Percentiles rank a stretch among this genome's conserved stretches.
Conservation (phyloP, 2,888 invertebrate genomes). For the Phanerotoma sp. region DNA sequence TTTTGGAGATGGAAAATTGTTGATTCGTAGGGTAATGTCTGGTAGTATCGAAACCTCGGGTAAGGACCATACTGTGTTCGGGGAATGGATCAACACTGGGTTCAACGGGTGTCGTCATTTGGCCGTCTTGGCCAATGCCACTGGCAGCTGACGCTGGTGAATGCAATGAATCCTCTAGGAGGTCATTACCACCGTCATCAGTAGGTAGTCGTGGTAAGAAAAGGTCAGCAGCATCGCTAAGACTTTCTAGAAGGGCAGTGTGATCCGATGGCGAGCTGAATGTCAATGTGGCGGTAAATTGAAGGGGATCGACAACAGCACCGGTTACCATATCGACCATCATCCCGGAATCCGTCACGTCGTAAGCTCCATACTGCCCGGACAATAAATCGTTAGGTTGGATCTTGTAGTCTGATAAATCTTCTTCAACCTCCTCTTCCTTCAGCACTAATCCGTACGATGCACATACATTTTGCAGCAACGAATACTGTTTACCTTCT, state of each 20-base stretch:
- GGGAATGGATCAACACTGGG: slow-evolving; percentile 72
- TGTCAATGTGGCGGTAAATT: slow-evolving; percentile 79
- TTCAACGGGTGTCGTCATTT: slow-evolving; percentile 67
- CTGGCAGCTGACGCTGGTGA: slow-evolving; percentile 64
- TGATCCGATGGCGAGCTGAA: slow-evolving; percentile 79
- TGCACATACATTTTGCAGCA: slow-evolving; percentile 74
- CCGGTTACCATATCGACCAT: slow-evolving; percentile 81
- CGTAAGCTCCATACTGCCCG: slow-evolving; percentile 66
- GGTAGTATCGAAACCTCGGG: slow-evolving; percentile 36
- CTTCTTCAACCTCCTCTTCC: slow-evolving; percentile 66
- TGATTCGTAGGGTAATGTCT: slow-evolving; percentile 51
- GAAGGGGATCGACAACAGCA: slow-evolving; percentile 76
- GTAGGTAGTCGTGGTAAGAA: slow-evolving; percentile 72
- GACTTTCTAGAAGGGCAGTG: slow-evolving; percentile 69
- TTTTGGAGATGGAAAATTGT: slow-evolving; percentile 47
- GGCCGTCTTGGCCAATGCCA: slow-evolving; percentile 50
- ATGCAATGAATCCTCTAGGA: slow-evolving; percentile 69
- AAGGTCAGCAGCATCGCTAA: slow-evolving; percentile 79
- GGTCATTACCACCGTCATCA: slow-evolving; percentile 66
- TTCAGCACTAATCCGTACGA: slow-evolving; percentile 76
- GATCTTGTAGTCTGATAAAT: slow-evolving; percentile 72
- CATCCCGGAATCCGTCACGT: slow-evolving; percentile 69
- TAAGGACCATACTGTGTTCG: slow-evolving; percentile 67
- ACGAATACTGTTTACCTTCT: slow-evolving; percentile 70
- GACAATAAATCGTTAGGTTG: slow-evolving; percentile 67